Conservation (phyloP, 2,113 vertebrate genomes). For the Pedetes capensis region DNA sequence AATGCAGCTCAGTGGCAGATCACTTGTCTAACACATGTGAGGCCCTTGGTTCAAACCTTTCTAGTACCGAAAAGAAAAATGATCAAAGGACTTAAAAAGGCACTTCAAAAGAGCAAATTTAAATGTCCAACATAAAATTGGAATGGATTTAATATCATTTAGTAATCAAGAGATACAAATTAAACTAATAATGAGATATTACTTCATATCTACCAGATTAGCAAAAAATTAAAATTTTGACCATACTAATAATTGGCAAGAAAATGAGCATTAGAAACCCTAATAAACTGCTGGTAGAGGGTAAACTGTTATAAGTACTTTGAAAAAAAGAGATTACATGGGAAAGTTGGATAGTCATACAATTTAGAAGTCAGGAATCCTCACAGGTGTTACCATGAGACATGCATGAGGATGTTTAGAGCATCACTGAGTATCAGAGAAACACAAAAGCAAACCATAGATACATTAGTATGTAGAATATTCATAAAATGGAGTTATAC, state of each 20-base stretch:
- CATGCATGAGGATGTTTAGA: background rate
- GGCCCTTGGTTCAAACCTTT: too few relatives aligned
- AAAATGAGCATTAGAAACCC: background rate
- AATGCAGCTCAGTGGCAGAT: too few relatives aligned
- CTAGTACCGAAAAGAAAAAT: conserved; percentile 14
- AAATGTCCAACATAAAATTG: background rate
- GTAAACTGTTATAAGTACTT: background rate
- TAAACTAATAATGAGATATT: background rate
- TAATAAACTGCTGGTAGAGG: background rate
- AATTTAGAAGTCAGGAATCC: background rate
- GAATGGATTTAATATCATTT: background rate
- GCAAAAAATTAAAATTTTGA: background rate
- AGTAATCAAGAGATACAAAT: background rate
- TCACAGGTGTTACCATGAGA: background rate
- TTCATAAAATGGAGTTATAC: background rate
- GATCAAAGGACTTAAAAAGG: background rate
- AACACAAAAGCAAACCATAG: background rate
- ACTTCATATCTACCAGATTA: background rate
- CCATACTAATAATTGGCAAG: background rate
- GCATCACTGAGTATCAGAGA: background rate
- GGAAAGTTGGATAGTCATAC: background rate
- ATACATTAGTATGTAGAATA: background rate
- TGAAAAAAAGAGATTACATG: background rate
- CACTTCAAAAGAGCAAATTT: background rate
- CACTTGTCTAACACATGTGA: too few relatives aligned